Conservation (phyloP, 1,140 invertebrate genomes). For the Saxidomus purpurata region DNA sequence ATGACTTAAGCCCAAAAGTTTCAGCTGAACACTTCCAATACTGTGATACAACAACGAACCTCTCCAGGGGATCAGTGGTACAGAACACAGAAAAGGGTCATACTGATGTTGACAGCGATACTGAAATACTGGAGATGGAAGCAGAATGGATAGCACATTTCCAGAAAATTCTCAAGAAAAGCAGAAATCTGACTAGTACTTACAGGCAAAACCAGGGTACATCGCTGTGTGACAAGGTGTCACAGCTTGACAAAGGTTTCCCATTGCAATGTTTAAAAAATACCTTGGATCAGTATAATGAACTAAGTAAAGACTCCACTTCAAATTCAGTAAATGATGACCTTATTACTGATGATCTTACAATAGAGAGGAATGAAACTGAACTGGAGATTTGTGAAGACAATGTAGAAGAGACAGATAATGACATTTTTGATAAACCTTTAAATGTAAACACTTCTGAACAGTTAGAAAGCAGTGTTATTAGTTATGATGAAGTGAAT, state of each 20-base stretch:
- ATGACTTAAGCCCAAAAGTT: neutral
- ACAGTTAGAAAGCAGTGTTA: neutral
- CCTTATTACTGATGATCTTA: neutral
- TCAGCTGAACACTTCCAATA: neutral
- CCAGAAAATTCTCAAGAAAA: neutral
- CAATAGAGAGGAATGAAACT: neutral
- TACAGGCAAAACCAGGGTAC: neutral
- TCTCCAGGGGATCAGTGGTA: neutral
- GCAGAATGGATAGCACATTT: neutral
- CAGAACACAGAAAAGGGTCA: neutral
- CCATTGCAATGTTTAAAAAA: neutral
- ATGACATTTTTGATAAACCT: neutral
- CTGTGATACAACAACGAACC: neutral
- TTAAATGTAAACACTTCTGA: neutral
- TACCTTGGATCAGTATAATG: slow-evolving; percentile 1
- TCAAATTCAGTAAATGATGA: neutral
- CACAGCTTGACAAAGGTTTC: neutral
- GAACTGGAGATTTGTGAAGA: neutral
- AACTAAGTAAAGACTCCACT: neutral
- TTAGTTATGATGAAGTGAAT: too few species aligned
- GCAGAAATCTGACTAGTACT: neutral
- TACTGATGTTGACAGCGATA: neutral
- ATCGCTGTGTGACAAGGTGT: neutral
- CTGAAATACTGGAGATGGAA: neutral
- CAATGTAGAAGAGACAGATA: neutral